Percentiles rank a stretch among this genome's conserved stretches.
Evolutionary conservation across 1,140 invertebrate species (phyloP).

Genomic region (Drosophila rufa): DNA sequence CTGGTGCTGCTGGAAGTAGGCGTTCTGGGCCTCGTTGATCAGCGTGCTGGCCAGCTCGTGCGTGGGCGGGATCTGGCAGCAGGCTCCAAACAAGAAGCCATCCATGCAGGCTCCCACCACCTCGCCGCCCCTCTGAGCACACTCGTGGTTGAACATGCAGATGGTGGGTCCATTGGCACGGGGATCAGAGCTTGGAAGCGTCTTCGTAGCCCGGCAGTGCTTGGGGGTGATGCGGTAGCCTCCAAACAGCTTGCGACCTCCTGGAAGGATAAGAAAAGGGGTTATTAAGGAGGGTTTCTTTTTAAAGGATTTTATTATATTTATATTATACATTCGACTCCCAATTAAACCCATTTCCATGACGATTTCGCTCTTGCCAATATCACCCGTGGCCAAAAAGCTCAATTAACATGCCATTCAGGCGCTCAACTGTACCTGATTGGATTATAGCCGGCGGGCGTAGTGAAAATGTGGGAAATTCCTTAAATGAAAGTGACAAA

Average conservation of each 20-base stretch:
- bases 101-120: constrained; percentile 96
- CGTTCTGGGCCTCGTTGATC: constrained; percentile 81
- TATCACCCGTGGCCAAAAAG: constrained; percentile 13
- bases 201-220: constrained; percentile 88
- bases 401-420: constrained; percentile 42
- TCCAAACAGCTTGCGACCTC: constrained; percentile 92
- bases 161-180: constrained; percentile 89
- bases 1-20: constrained; percentile 79
- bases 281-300: neutral
- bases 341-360: constrained; percentile 5
- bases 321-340: neutral
- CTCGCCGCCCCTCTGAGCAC: constrained; percentile 91
- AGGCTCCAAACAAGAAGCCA: constrained; percentile 94
- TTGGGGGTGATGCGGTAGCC: constrained; percentile 93
- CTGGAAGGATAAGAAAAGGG: constrained; percentile 83
- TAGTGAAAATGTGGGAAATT: constrained; percentile 73
- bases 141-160: constrained; percentile 98
- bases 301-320: neutral
- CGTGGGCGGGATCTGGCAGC: constrained; percentile 89
- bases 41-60: constrained; percentile 77
- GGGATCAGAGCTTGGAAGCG: constrained; percentile 86
- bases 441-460: constrained; percentile 43
- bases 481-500: constrained; percentile 77
- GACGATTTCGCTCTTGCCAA: neutral
- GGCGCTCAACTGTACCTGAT: constrained; percentile 66